Conservation (phyloP, 2,113 vertebrate species). For the Tinamus guttatus region DNA sequence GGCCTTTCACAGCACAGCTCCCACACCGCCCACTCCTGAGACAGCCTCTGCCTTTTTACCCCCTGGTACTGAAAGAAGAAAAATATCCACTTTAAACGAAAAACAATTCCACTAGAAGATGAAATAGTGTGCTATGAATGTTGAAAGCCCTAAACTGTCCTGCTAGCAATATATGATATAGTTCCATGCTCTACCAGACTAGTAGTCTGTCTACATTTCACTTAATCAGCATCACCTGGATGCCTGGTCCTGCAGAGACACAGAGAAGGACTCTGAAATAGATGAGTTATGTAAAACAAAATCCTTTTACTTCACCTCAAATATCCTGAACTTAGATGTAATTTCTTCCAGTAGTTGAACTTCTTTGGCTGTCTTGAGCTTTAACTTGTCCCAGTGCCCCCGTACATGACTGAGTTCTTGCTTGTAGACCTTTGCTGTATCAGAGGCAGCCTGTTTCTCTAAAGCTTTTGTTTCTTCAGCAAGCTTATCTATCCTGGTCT, state of each 20-base stretch:
- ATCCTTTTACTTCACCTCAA: constrained; percentile 81
- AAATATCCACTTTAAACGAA: neutral
- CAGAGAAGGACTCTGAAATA: neutral
- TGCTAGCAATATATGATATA: neutral
- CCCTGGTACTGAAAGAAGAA: neutral
- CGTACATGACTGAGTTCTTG: constrained; percentile 79
- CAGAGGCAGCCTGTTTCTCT: constrained; percentile 60
- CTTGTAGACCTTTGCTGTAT: constrained; percentile 44
- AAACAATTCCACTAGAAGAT: neutral
- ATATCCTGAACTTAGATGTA: constrained; percentile 84
- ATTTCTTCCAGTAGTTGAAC: constrained; percentile 86
- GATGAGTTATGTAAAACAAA: neutral
- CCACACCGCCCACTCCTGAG: neutral
- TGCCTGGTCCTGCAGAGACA: neutral
- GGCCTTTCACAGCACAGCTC: neutral
- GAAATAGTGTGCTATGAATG: neutral
- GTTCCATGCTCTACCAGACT: neutral
- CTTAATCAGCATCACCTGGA: neutral
- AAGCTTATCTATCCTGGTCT: constrained; percentile 72
- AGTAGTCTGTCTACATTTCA: neutral
- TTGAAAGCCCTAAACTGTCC: neutral
- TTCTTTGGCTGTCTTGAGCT: constrained; percentile 81
- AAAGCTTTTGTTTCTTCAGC: constrained; percentile 79
- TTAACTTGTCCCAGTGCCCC: constrained; percentile 85
- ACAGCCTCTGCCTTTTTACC: neutral